Evolutionary conservation across 1,140 invertebrate genomes (phyloP), one percentile per base, ranked within the genome.

Genomic region (Helicoverpa zea): DNA sequence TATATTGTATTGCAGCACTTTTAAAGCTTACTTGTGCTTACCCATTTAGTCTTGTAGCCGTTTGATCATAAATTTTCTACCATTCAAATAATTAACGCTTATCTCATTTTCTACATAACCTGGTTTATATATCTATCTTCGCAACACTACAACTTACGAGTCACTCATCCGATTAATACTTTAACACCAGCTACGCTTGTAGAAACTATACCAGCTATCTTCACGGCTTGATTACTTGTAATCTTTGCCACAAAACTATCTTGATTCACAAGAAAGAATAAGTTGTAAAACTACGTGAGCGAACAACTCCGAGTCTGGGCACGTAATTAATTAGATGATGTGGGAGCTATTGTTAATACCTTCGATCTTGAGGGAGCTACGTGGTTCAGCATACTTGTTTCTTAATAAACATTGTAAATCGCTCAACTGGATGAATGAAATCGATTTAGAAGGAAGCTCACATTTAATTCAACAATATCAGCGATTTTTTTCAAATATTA

Each of bases 251-350:
- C 49, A 52, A 54, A 70, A 72, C 16, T 72, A 72, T 59, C 35
- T 43, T 59, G 72, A 29, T 43, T 74, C 30, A 18, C 12, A 16
- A 43, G 35, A 43, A 16, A 43, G 35, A 43, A 59, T 59, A 74
- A 59, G 35, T 74, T 59, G n/a, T 43, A 47, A 61, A 74, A 74
- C 9, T 74, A 74, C 72, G 72, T 74, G 72, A 23, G 23, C 30
- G 12, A 74, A n/a, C 47, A 74, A 61, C 14, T 74, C 11, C 16
- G 4, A 72, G 72, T 81, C 77, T 43, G 56, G 35, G 66, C 82
- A 80, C 74, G 79, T 83, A 78, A 80, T 80, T 80, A 83, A 83
- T 80, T 75, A 80, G 47, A 82, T 79, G 72, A 72, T 79, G 72
- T 58, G 52, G 30, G 72, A 10, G 59, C 52, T 72, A 61, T 68